These are phyloP conservation scores for Haemorhous mexicanus DNA, from an alignment of 2,113 vertebrate species.

Conservation along the genomic window DNA sequence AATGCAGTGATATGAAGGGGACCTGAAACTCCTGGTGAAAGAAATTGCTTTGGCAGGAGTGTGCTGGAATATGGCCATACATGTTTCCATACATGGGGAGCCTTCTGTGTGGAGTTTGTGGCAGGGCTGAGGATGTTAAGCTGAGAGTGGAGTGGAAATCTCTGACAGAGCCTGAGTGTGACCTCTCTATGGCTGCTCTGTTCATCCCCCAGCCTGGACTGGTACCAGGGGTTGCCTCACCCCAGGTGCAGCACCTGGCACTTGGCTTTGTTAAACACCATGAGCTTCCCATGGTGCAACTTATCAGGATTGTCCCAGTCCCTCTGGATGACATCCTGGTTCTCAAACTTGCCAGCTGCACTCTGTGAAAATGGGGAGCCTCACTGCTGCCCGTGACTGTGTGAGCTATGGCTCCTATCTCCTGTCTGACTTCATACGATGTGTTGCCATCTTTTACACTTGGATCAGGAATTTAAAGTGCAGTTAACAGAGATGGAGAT, in stretches of 20 bases:
- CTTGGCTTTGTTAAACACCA: neutral
- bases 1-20: neutral
- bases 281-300: neutral
- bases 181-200: rapidly evolving
- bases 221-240: rapidly evolving
- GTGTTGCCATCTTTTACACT: neutral
- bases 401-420: neutral
- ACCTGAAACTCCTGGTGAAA: neutral
- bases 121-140: neutral
- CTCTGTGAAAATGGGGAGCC: neutral
- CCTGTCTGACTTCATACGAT: neutral
- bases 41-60: neutral
- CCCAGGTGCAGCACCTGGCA: neutral
- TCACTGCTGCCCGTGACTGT: neutral
- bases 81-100: neutral
- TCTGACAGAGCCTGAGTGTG: rapidly evolving
- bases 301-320: neutral
- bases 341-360: neutral
- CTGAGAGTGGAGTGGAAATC: neutral
- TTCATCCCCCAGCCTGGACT: neutral
- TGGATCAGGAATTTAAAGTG: neutral
- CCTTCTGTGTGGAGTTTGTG: neutral
- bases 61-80: neutral
- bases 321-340: neutral
- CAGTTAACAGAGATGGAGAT: neutral